Evolutionary conservation across 2,888 invertebrate species (phyloP).

Genomic region (Limnephilus auricula): DNA sequence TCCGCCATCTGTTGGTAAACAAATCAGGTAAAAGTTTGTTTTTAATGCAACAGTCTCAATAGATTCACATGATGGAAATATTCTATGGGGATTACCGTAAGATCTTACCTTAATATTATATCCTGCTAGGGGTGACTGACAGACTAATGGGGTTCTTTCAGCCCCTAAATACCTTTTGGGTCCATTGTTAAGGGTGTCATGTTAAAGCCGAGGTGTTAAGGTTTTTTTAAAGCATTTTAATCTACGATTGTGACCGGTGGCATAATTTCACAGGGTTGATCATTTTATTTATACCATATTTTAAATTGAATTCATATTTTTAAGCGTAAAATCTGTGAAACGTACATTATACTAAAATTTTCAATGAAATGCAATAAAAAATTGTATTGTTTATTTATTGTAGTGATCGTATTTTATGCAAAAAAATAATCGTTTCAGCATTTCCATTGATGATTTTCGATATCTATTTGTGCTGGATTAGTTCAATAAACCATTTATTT

Average conservation of each 20-base stretch:
- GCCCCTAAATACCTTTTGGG: constrained; percentile 58
- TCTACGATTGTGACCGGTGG: constrained; percentile 39
- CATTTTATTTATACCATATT: neutral
- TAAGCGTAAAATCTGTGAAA: too few species aligned
- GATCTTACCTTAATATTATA: constrained; percentile 31
- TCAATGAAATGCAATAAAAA: too few species aligned
- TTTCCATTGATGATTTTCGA: too few species aligned
- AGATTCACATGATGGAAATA: neutral
- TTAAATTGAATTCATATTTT: too few species aligned
- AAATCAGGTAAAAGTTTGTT: neutral
- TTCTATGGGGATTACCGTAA: constrained; percentile 29
- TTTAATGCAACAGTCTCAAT: constrained; percentile 4
- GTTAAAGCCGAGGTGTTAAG: constrained; percentile 58
- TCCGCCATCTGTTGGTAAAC: neutral
- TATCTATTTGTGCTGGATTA: too few species aligned
- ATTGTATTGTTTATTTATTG: too few species aligned
- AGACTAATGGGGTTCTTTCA: constrained; percentile 49
- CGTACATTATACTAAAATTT: too few species aligned
- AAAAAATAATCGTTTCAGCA: too few species aligned
- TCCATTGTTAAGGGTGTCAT: constrained; percentile 59
- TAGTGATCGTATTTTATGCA: too few species aligned
- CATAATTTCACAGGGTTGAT: neutral
- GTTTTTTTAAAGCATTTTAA: constrained; percentile 61
- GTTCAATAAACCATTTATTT: too few species aligned
- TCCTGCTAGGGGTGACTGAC: constrained; percentile 54